These are phyloP conservation scores for Luscinia megarhynchos DNA, from an alignment of 2,797 vertebrate genomes.

Conservation along the genomic window DNA sequence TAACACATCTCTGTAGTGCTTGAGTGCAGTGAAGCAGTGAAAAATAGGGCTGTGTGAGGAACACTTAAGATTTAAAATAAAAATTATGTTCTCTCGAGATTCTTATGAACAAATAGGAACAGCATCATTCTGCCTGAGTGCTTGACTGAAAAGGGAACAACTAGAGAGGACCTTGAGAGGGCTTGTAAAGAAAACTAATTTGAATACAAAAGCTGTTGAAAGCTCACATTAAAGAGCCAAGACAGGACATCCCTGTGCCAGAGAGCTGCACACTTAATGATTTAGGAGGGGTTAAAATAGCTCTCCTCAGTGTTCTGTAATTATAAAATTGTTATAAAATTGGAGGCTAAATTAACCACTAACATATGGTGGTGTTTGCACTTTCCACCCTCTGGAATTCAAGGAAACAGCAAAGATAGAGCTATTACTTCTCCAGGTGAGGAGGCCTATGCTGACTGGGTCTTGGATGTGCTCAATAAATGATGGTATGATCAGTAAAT, in stretches of 20 bases:
- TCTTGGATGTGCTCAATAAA: background rate
- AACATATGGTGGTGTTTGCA: background rate
- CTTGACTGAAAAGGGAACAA: background rate
- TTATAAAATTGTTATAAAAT: background rate
- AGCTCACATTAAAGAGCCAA: background rate
- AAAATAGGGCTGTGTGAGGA: background rate
- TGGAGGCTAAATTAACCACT: background rate
- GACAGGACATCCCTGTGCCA: background rate
- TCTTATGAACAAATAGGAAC: background rate
- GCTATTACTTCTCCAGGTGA: background rate
- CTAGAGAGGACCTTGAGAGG: background rate
- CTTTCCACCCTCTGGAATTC: background rate
- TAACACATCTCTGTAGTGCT: background rate
- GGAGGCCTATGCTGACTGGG: background rate
- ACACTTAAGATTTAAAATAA: background rate
- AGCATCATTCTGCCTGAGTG: background rate
- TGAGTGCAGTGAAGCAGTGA: background rate
- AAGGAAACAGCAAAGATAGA: background rate
- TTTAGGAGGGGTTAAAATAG: background rate
- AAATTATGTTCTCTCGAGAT: background rate
- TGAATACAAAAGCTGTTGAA: background rate
- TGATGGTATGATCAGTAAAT: background rate
- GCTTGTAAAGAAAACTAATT: background rate
- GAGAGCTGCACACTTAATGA: background rate
- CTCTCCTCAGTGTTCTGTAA: background rate